Evolutionary conservation across 2,797 vertebrate species (phyloP).

Genomic region (Centropyge bicolor): DNA sequence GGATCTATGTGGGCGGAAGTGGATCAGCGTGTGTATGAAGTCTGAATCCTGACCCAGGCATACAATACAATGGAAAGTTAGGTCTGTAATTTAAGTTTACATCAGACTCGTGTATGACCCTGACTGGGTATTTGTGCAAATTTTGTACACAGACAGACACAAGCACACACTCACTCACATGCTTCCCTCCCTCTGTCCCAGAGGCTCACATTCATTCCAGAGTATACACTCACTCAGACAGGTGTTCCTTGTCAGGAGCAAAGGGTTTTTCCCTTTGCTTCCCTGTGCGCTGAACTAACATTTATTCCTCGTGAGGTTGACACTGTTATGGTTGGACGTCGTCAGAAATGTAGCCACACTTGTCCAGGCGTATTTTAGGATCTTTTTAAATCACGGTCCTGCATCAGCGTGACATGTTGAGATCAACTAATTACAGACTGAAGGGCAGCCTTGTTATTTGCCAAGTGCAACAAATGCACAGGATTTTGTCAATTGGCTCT

Average conservation of each 20-base stretch:
- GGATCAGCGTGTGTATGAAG: conserved; percentile 64
- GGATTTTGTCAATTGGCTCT: conserved; percentile 12
- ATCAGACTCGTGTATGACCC: conserved; percentile 60
- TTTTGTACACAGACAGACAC: conserved; percentile 51
- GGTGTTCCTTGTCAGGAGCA: conserved; percentile 76
- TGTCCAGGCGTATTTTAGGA: conserved; percentile 61
- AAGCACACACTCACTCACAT: conserved; percentile 56
- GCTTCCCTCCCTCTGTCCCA: conserved; percentile 62
- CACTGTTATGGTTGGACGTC: conserved; percentile 72
- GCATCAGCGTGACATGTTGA: conserved; percentile 41
- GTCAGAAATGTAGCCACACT: conserved; percentile 61
- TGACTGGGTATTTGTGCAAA: conserved; percentile 53
- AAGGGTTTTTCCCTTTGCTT: conserved; percentile 64
- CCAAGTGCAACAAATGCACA: conserved; percentile 45
- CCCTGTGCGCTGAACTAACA: conserved; percentile 66
- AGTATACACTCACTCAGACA: conserved; percentile 68
- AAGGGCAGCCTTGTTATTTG: conserved; percentile 19
- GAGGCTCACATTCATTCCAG: conserved; percentile 65
- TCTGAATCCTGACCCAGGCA: conserved; percentile 63
- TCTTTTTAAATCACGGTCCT: conserved; percentile 60
- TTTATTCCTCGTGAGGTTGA: conserved; percentile 66
- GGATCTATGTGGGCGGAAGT: conserved; percentile 74
- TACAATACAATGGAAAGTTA: conserved; percentile 59
- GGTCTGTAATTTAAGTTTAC: conserved; percentile 61
- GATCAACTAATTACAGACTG: conserved; percentile 50